Base-by-base conservation (phyloP, 2,113 vertebrate species). In the Fulmarus glacialis region DNA sequence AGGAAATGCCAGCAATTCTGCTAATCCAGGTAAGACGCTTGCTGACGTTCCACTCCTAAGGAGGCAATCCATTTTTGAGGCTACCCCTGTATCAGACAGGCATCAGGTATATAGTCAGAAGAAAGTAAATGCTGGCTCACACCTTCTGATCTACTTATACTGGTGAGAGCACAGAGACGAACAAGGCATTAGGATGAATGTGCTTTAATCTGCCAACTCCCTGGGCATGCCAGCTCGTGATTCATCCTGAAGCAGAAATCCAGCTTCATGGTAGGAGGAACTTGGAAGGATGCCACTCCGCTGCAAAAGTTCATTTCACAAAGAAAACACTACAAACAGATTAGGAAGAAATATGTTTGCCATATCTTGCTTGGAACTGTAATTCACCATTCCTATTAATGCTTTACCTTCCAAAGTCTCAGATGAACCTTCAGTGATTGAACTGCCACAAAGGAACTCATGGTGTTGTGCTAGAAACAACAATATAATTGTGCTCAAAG, bases 221-320 rank as follows among this genome's bases (percentile, higher is more conserved):
- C 58, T 3, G 4, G 32, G 63, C 59, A 55, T 0, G 2, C 12
- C 70, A 67, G 50, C 42, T 40, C 0, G 0, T 17, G 29, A 34
- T 18, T 19, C 4, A 52, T 18, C 50, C 70, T 34, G 62, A 36
- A 40, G 14, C 42, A 58, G 36, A 52, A 84, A 82, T 26, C 18
- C 78, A 53, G 82, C 64, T 70, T 15, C 1, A 0, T 1, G 79
- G 15, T 1, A 19, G 40, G 30, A 58, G 30, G 34, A 64, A 12
- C 23, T 3, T 20, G 43, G 59, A 16, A 87, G 82, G 52, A 59
- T 20, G 14, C 23, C 47, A 30, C 17, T 4, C 50, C 36, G 66
- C 59, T 52, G 68, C 42, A 74, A 12, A 45, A 87, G 24, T 22
- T 66, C 40, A 27, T 29, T 73, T 58, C 73, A 82, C 56, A 62